Base-by-base conservation (phyloP, 2,797 vertebrate genomes). In the Mus spretus region DNA sequence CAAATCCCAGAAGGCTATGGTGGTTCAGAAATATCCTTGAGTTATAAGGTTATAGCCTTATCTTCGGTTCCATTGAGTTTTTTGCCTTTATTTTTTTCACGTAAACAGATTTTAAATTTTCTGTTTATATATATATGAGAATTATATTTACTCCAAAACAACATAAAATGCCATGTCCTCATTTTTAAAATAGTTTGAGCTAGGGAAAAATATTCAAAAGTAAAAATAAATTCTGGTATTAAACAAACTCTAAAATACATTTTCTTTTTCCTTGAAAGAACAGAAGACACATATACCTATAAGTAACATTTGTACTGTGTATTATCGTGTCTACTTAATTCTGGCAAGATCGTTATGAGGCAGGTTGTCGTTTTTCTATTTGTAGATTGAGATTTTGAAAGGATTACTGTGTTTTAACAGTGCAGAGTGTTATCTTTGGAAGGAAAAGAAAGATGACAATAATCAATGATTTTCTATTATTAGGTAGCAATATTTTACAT, bases 401-500 rank as follows among this genome's bases (percentile, higher is more conserved):
- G 53, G n/a, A n/a, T 74, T 3, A 92, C 31, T 83, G 57, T 95
- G 10, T 78, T 13, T 63, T 79, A 80, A 92, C 72, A 50, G 15
- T 15, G 40, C 4, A 86, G 20, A 40, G 4, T 72, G 74, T 77
- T 89, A 83, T 65, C 63, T 55, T 90, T 97, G 20, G 15, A 88
- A 47, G 15, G 84, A 72, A 97, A 96, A 87, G 85, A 1, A 59
- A 85, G 34, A 6, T 37, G 37, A 92, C 59, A 82, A 90, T 90
- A 88, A 85, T 2, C 8, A 26, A 63, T 57, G 1, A 0, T 40
- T 2, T 93, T 70, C 7, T 20, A 75, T 79, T 84, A 81, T 85
- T 93, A 70, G 1, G 0, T 53, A 57, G 24, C 10, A 94, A 50
- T 4, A 22, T 7, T 59, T 92, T 91, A 87, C 34, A 79, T 59